phyloP scores from a whole-genome alignment of 2,797 vertebrate species.

The Scolopax rusticola region DNA sequence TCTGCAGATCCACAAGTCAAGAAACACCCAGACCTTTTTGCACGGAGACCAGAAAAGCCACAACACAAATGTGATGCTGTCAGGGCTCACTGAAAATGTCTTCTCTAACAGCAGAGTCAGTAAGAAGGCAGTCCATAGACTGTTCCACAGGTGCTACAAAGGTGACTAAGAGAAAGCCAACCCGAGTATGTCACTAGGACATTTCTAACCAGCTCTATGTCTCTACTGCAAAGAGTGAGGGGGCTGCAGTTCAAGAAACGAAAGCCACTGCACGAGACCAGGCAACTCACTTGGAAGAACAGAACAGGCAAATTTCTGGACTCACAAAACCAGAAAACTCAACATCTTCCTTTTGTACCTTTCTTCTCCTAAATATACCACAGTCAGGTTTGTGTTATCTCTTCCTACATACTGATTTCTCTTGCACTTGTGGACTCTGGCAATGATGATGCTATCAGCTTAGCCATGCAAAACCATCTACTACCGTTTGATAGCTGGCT shows the following conservation, averaged over 20 bases:
- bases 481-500: not conserved
- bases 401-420: not conserved
- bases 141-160: not conserved
- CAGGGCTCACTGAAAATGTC: not conserved
- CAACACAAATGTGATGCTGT: not conserved
- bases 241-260: not conserved
- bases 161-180: not conserved
- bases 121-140: not conserved
- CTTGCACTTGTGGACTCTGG: not conserved
- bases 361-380: not conserved
- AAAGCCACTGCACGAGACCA: not conserved
- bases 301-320: not conserved
- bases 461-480: not conserved
- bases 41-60: not conserved
- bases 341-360: not conserved
- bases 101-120: not conserved
- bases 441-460: not conserved
- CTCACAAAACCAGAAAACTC: not conserved
- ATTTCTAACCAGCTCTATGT: not conserved
- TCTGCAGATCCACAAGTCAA: not conserved
- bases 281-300: too few species aligned
- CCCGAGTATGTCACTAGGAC: accelerated
- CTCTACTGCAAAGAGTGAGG: not conserved
- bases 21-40: not conserved
- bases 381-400: not conserved